Conservation (phyloP, 2,888 invertebrate species). For the Sinopyrophorus schimmeli region DNA sequence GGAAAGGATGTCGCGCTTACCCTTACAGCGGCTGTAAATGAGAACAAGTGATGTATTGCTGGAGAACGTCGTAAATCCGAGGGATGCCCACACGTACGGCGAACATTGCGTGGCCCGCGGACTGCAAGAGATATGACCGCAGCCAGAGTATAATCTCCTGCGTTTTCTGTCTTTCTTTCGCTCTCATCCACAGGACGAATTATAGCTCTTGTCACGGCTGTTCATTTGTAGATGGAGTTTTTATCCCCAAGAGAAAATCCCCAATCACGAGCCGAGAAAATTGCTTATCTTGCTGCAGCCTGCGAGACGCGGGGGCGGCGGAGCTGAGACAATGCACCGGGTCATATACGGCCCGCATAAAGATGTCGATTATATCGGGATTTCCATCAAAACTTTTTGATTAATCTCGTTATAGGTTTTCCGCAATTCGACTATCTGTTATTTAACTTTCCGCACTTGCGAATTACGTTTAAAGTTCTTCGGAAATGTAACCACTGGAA, state of each 20-base stretch:
- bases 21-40: conserved; percentile 45
- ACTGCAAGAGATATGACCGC: conserved; percentile 42
- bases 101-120: conserved; percentile 33
- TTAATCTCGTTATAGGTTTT: no score
- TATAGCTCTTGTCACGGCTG: conserved; percentile 72
- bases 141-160: conserved; percentile 45
- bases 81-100: conserved; percentile 34
- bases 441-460: no score
- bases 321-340: conserved; percentile 43
- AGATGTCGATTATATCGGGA: no score
- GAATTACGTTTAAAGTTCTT: no score
- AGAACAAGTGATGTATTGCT: conserved; percentile 47
- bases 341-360: conserved; percentile 37
- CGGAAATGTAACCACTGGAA: no score
- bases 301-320: conserved; percentile 39
- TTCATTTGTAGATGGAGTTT: conserved; percentile 74
- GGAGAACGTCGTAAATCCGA: conserved; percentile 43
- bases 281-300: conserved; percentile 61
- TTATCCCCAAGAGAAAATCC: conserved; percentile 66
- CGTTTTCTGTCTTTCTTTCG: conserved; percentile 49
- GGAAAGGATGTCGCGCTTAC: conserved; percentile 45
- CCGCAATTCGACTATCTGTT: no score
- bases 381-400: no score
- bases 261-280: conserved; percentile 72
- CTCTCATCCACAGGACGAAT: conserved; percentile 60